Evolutionary conservation across 2,888 invertebrate genomes (phyloP).

Genomic region (Gastracanthus pulcherrimus): DNA sequence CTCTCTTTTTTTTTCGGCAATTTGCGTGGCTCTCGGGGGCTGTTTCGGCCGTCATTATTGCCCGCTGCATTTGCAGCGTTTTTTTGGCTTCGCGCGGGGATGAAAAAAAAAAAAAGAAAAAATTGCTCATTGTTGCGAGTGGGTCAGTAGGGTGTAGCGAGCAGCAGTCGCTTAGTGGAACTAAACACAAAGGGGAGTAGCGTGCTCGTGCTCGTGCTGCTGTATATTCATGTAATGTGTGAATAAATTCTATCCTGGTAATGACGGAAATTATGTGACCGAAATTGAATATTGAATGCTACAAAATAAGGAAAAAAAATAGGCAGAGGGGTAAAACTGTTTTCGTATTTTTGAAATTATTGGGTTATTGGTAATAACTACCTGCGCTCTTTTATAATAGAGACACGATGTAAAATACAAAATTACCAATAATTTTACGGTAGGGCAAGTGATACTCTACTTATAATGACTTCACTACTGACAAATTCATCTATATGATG

Average conservation of each 20-base stretch:
- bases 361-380: background rate
- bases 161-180: background rate
- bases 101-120: background rate
- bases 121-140: slow-evolving; percentile 33
- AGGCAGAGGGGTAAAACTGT: background rate
- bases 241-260: background rate
- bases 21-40: background rate
- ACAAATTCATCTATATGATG: too few species aligned
- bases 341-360: background rate
- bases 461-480: too few species aligned
- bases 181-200: slow-evolving; percentile 29
- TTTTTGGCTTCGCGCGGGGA: background rate
- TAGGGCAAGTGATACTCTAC: too few species aligned
- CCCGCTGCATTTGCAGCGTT: background rate
- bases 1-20: background rate
- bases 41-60: slow-evolving; percentile 21
- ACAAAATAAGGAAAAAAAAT: background rate
- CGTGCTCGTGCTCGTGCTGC: background rate
- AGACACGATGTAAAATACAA: background rate
- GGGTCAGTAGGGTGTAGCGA: slow-evolving; percentile 52
- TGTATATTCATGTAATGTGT: background rate
- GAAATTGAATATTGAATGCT: background rate
- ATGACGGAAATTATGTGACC: slow-evolving; percentile 2
- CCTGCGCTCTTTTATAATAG: background rate
- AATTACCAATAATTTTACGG: too few species aligned